Percentiles rank a stretch among this genome's conserved stretches.
These are phyloP conservation scores for Myiozetetes cayanensis DNA, from an alignment of 2,113 vertebrate species.

Conservation along the genomic window DNA sequence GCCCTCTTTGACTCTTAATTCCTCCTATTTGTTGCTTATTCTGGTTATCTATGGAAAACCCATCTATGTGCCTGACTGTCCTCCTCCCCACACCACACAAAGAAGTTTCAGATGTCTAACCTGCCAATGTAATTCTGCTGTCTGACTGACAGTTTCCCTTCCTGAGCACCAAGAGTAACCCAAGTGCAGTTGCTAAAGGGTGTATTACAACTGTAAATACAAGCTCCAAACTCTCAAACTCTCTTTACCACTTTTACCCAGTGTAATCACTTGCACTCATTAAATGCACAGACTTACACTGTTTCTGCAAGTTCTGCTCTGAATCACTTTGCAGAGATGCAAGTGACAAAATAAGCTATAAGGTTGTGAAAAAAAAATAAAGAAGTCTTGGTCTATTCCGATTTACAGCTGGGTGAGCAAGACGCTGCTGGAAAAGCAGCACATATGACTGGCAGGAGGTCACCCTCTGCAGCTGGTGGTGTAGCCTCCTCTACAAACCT, in stretches of 20 bases:
- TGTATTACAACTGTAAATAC: neutral
- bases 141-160: neutral
- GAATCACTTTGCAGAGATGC: neutral
- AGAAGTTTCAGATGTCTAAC: neutral
- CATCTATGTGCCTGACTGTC: neutral
- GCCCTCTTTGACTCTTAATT: neutral
- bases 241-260: neutral
- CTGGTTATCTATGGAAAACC: neutral
- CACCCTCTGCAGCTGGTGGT: rapidly evolving
- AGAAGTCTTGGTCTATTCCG: neutral
- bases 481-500: rapidly evolving
- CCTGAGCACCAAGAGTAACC: neutral
- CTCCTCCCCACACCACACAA: neutral
- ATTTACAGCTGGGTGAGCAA: neutral
- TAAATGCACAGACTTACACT: neutral
- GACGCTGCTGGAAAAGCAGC: neutral
- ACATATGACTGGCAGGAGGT: neutral
- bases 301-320: neutral
- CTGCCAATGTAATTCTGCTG: neutral
- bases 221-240: neutral
- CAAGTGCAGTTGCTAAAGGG: neutral
- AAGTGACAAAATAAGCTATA: neutral
- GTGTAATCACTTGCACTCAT: rapidly evolving
- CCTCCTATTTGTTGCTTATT: neutral
- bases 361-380: neutral